A percentile compares a stretch with the other conserved stretches of the same genome.
These are phyloP conservation scores for Gisinianus flammeolus DNA, from an alignment of 2,888 invertebrate genomes.

Conservation along the genomic window DNA sequence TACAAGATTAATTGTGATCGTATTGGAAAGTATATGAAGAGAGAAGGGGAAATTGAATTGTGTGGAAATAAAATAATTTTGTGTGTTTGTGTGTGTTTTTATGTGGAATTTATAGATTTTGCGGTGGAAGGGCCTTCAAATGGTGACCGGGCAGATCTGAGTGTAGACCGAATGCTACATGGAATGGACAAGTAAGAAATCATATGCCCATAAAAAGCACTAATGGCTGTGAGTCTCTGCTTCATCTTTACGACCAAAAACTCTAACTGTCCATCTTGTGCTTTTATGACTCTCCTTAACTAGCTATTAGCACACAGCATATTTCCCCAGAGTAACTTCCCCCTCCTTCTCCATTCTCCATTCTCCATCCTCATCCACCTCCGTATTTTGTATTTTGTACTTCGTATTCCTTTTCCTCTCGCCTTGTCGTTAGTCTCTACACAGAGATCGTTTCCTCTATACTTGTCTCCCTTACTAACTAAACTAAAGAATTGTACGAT, in stretches of 20 bases:
- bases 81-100: background rate
- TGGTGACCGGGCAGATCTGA: slow-evolving; percentile 51
- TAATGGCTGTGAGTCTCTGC: slow-evolving; percentile 34
- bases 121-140: slow-evolving; percentile 55
- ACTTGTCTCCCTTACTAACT: too few relatives aligned
- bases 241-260: slow-evolving; percentile 39
- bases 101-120: slow-evolving; percentile 50
- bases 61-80: background rate
- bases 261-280: slow-evolving; percentile 34
- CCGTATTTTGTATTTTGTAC: background rate
- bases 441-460: too few relatives aligned
- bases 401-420: background rate
- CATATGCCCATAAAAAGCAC: background rate
- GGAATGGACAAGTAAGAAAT: slow-evolving; percentile 58
- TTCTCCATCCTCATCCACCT: background rate
- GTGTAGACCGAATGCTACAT: slow-evolving; percentile 55
- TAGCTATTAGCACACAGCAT: background rate
- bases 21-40: too few relatives aligned
- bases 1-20: too few relatives aligned
- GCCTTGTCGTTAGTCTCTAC: background rate
- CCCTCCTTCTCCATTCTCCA: too few relatives aligned
- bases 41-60: too few relatives aligned
- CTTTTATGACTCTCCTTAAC: slow-evolving; percentile 29
- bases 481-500: too few relatives aligned
- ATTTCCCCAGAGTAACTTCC: slow-evolving; percentile 10